These are phyloP conservation scores for Lindbergichthys nudifrons DNA, from an alignment of 2,797 vertebrate genomes.

Conservation along the genomic window DNA sequence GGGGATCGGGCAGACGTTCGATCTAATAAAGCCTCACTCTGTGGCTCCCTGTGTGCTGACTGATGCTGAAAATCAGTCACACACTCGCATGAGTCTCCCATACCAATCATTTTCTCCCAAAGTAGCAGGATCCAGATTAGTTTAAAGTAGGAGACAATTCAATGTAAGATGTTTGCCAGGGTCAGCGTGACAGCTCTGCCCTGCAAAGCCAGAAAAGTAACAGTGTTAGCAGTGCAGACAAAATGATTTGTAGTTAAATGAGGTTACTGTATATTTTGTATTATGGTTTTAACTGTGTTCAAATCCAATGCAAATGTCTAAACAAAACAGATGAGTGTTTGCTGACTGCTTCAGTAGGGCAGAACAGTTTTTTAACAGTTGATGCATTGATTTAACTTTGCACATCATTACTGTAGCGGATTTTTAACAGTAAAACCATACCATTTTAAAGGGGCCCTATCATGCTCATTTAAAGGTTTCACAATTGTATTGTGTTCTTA, in stretches of 20 bases:
- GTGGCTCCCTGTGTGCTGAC: slow-evolving; percentile 42
- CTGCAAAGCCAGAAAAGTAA: slow-evolving; percentile 5
- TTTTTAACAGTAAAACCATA: background rate
- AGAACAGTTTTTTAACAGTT: background rate
- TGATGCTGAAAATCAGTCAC: slow-evolving; percentile 52
- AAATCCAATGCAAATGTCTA: background rate
- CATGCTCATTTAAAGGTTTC: no score
- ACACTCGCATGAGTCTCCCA: slow-evolving; percentile 20
- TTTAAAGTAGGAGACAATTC: slow-evolving; percentile 17
- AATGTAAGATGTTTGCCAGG: background rate
- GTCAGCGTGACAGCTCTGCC: slow-evolving; percentile 1
- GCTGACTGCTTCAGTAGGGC: background rate
- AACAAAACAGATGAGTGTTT: background rate
- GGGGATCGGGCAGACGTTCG: slow-evolving; percentile 41
- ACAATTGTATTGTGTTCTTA: no score
- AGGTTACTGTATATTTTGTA: background rate
- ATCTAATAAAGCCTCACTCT: slow-evolving; percentile 64
- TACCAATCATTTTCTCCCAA: slow-evolving; percentile 36
- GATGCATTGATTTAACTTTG: background rate
- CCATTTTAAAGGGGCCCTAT: background rate
- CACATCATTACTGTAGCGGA: background rate
- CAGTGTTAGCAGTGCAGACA: background rate
- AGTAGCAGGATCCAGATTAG: slow-evolving; percentile 3
- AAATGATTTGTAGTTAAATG: slow-evolving; percentile 2
- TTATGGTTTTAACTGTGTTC: slow-evolving; percentile 4